These are phyloP conservation scores for Tetranychus piercei DNA, from an alignment of 2,888 invertebrate genomes.

Conservation along the genomic window DNA sequence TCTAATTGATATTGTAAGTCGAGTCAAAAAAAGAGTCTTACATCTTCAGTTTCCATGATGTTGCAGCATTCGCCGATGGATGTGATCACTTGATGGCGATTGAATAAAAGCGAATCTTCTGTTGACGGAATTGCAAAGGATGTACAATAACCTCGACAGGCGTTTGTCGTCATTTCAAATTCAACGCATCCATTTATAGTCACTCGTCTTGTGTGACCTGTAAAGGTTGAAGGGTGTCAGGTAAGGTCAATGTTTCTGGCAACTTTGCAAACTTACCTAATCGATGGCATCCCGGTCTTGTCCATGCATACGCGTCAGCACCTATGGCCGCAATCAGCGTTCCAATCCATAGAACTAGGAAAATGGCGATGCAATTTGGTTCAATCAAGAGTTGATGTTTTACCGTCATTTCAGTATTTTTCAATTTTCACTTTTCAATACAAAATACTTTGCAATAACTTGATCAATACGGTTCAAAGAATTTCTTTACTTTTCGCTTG, in stretches of 20 bases:
- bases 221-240: neutral
- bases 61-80: constrained; percentile 73
- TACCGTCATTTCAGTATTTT: too few relatives aligned
- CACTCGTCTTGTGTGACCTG: constrained; percentile 59
- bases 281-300: neutral
- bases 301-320: neutral
- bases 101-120: constrained; percentile 36
- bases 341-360: neutral
- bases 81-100: constrained; percentile 43
- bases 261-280: neutral
- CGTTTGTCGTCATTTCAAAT: constrained; percentile 65
- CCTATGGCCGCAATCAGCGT: neutral
- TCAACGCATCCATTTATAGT: constrained; percentile 66
- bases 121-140: constrained; percentile 65
- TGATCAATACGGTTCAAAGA: too few relatives aligned
- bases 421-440: too few relatives aligned
- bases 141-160: constrained; percentile 67
- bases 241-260: too few relatives aligned
- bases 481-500: too few relatives aligned
- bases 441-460: too few relatives aligned
- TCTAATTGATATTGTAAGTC: too few relatives aligned
- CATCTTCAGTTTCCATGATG: constrained; percentile 70
- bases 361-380: neutral
- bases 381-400: neutral
- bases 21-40: constrained; percentile 36